phyloP scores from a whole-genome alignment of 2,113 vertebrate genomes.

The Odontophorus gujanensis region DNA sequence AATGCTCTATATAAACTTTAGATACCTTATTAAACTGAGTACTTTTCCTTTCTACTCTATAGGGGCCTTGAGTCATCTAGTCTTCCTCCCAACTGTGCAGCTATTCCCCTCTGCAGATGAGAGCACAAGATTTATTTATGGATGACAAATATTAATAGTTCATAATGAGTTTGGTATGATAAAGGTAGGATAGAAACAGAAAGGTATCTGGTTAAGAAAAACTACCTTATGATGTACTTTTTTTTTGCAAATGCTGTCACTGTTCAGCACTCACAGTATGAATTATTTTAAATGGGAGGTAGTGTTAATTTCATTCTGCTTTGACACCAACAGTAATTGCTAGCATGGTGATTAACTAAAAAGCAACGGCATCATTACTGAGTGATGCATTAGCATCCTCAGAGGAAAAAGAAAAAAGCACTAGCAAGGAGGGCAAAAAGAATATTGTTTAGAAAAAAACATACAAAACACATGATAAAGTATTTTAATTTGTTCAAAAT shows the following conservation, averaged over 20 bases:
- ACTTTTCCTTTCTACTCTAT: background rate
- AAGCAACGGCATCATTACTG: background rate
- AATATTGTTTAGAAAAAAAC: background rate
- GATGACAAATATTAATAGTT: background rate
- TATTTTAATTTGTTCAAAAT: conserved; percentile 10
- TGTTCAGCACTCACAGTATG: background rate
- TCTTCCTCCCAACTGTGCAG: background rate
- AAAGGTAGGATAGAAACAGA: background rate
- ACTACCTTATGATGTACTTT: background rate
- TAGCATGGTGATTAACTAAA: conserved; percentile 49
- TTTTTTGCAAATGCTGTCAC: background rate
- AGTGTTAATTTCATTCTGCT: conserved; percentile 23
- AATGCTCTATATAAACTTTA: background rate
- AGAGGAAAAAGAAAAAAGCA: background rate
- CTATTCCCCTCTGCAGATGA: background rate
- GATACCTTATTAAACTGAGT: background rate
- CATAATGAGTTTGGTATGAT: background rate
- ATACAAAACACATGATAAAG: background rate
- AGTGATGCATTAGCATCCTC: conserved; percentile 18
- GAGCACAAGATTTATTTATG: conserved; percentile 1
- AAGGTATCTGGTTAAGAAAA: background rate
- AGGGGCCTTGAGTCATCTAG: background rate
- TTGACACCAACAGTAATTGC: background rate
- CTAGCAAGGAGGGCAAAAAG: background rate
- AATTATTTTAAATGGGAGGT: background rate